phyloP scores from a whole-genome alignment of 2,113 vertebrate genomes.

The Hypomesus transpacificus region DNA sequence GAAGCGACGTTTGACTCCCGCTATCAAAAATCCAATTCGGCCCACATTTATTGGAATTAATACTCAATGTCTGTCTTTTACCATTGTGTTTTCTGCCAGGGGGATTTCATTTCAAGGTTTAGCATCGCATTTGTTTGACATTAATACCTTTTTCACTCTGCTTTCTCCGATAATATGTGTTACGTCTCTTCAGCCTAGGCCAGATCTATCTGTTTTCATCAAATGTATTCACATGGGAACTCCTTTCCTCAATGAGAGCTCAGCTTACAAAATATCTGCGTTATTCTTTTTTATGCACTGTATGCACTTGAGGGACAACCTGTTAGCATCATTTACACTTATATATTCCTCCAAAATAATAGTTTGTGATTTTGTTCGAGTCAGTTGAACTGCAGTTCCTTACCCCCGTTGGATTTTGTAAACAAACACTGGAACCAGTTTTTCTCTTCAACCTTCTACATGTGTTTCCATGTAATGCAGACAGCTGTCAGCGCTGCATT shows the following conservation, averaged over 20 bases:
- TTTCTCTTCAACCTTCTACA: no score
- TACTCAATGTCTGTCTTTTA: conserved; percentile 22
- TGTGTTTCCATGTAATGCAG: no score
- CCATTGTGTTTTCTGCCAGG: conserved; percentile 17
- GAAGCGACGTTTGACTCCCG: conserved; percentile 9
- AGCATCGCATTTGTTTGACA: conserved; percentile 18
- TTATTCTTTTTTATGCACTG: neutral
- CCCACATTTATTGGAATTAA: conserved; percentile 14
- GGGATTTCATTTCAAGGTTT: conserved; percentile 14
- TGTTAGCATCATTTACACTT: no score
- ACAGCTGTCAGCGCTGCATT: neutral
- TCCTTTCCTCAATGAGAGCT: neutral
- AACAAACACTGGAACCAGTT: no score
- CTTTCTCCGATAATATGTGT: neutral
- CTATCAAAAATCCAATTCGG: conserved; percentile 27
- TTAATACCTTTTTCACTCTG: conserved; percentile 12
- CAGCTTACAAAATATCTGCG: neutral
- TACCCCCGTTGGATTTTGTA: no score
- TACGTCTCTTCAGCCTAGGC: neutral
- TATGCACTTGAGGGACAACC: neutral
- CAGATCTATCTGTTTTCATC: neutral
- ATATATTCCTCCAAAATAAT: no score
- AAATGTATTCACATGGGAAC: neutral
- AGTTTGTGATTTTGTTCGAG: no score
- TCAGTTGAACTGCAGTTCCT: no score